Evolutionary conservation across 2,888 invertebrate species (phyloP), one percentile per base, ranked within the genome.

Genomic region (Pyrrhia umbra): DNA sequence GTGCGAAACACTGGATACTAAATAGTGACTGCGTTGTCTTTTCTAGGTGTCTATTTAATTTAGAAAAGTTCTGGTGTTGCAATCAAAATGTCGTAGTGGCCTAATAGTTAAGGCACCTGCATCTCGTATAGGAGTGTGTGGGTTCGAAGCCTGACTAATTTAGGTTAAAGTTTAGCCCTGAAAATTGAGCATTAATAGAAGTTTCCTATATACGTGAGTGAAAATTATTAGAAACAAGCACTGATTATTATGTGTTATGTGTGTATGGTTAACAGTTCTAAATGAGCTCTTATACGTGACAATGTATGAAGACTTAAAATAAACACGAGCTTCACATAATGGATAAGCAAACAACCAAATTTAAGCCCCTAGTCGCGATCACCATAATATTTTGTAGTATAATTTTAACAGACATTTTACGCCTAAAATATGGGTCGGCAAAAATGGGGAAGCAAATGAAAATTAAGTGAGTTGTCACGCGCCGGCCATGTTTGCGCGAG

Each of bases 381-480:
- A 37, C n/a, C n/a, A 27, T 40, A 49, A 57, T 27, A 40, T 20
- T 40, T 15, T 50, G 42, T 18, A 51, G 74, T 10, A 34, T 65
- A 71, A 60, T 55, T 66, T 45, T 13, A 59, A 30, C 6, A 57
- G 58, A 54, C 13, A 59, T 57, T 43, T 40, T n/a, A 18, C 47
- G 15, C 8, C 16, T 42, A 37, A 74, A 62, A 69, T 68, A 57
- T 50, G 40, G 42, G 27, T 16, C 30, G 18, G 16, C 59, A 55
- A 21, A 63, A 61, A 61, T 54, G 54, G 9, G 15, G 45, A 18
- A 16, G 51, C 43, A 64, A 76, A 79, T 68, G 65, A 66, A 59
- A 75, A 66, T 58, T 39, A 68, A 77, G 72, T 54, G 49, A 63
- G 55, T 57, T 54, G 68, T 76, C 77, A 60, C 64, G 63, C 47